Percentiles rank a stretch among this genome's conserved stretches.
These are phyloP conservation scores for Alligator mississippiensis DNA, from an alignment of 2,113 vertebrate genomes.

Conservation along the genomic window DNA sequence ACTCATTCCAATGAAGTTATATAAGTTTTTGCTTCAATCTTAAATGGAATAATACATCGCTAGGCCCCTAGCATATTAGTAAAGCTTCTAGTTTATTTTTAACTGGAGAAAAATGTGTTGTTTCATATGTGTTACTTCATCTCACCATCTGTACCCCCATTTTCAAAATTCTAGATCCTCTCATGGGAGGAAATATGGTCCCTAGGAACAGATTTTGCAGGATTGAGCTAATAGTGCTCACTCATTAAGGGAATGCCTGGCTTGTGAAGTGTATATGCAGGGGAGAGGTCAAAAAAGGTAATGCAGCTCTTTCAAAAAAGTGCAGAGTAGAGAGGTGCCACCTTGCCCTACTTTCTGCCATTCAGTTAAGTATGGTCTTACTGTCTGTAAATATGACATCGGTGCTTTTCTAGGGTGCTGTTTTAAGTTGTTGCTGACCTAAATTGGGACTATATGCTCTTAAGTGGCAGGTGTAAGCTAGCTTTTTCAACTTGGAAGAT, in stretches of 20 bases:
- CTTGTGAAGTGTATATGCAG: background rate
- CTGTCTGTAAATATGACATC: background rate
- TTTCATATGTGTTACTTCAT: background rate
- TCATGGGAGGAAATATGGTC: background rate
- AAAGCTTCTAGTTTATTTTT: too few relatives aligned
- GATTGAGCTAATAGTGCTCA: background rate
- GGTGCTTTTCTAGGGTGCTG: background rate
- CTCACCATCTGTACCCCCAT: background rate
- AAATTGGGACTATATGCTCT: background rate
- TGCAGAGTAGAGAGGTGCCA: too few relatives aligned
- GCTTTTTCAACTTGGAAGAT: background rate
- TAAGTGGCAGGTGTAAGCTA: background rate
- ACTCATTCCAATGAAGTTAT: too few relatives aligned
- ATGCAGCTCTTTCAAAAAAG: background rate
- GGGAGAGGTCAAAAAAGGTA: background rate
- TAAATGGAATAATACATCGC: too few relatives aligned
- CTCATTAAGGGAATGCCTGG: background rate
- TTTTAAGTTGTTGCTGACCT: background rate
- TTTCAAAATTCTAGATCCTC: fast-evolving
- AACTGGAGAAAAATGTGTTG: background rate
- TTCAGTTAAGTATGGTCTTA: background rate
- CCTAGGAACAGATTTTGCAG: background rate
- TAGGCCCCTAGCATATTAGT: too few relatives aligned
- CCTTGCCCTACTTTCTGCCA: background rate
- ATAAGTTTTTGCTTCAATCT: too few relatives aligned